These are phyloP conservation scores for Eremobia ochroleuca DNA, from an alignment of 2,888 invertebrate genomes.

Conservation along the genomic window DNA sequence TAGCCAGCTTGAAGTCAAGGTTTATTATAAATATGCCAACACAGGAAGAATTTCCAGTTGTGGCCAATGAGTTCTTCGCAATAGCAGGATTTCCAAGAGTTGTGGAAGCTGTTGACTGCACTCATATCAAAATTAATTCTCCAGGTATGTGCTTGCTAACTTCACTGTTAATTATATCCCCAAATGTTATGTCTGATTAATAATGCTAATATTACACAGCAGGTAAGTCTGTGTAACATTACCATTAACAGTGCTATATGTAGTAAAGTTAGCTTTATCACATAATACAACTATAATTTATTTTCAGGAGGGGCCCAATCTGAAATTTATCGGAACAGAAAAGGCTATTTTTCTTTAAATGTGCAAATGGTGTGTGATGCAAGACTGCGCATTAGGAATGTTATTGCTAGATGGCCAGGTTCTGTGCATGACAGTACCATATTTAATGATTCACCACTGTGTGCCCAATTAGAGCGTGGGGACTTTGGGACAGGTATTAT, in stretches of 20 bases:
- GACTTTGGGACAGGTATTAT: constrained; percentile 5
- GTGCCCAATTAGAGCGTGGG: constrained; percentile 16
- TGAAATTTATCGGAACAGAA: too few species aligned
- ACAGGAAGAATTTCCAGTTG: constrained; percentile 1
- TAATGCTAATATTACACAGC: not conserved
- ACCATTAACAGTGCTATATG: too few species aligned
- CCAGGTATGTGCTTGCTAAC: constrained; percentile 8
- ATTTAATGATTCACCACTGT: constrained; percentile 4
- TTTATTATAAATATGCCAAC: constrained; percentile 7
- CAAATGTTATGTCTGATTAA: not conserved
- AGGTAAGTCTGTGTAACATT: not conserved
- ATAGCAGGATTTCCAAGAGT: constrained; percentile 9
- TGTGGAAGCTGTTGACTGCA: constrained; percentile 3
- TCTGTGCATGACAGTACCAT: too few species aligned
- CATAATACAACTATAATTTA: too few species aligned
- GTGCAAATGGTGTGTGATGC: too few species aligned
- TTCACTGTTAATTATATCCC: not conserved
- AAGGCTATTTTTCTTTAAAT: too few species aligned
- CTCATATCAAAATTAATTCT: constrained; percentile 2
- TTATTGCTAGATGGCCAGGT: too few species aligned
- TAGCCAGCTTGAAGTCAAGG: constrained; percentile 7
- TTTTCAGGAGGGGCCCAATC: too few species aligned
- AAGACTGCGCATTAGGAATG: too few species aligned
- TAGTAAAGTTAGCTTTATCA: too few species aligned
- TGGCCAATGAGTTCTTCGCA: constrained; percentile 6